Base-by-base conservation (phyloP, 2,888 invertebrate species). In the Ditula angustiorana region DNA sequence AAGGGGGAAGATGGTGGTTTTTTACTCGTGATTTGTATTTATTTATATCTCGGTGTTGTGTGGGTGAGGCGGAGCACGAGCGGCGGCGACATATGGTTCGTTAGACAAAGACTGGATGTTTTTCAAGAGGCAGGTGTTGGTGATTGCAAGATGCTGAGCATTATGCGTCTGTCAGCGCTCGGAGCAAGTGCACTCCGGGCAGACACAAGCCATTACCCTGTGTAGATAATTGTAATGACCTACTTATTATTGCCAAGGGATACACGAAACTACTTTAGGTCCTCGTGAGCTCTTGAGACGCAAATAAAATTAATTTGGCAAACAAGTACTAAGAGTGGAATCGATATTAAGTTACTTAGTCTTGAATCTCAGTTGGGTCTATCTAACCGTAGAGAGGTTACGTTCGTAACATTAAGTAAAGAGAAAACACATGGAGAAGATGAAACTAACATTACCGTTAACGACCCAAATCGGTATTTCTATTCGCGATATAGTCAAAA, bases 11-110 rank as follows among this genome's bases (percentile, higher is more conserved):
- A 81, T 76, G 75, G 81, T 82, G 81, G 79, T 81, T 82, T 82
- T 83, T 82, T 82, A 69, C 74, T 70, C 76, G 66, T 75, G 71
- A 68, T 76, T 82, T 80, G 77, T 81, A 80, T 85, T 85, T 76
- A 75, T 86, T 82, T 85, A 80, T 79, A 74, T 79, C 70, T 73
- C 72, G 69, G 79, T 73, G 73, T 75, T 70, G 71, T 71, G 69
- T 69, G 70, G 70, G 80, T 80, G 78, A 46, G 60, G 37, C 24
- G 47, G 79, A 82, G 87, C 85, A 85, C 83, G 86, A 80, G 84
- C 83, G 77, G 61, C 70, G 74, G 64, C 70, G 80, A 81, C 90
- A 90, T 88, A 88, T 91, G 90, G 88, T 82, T 85, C 83, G 82
- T 85, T 85, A 86, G 79, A 82, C 82, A 82, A 82, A 78, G 81